Evolutionary conservation across 1,140 invertebrate genomes (phyloP), one percentile per base, ranked within the genome.

Genomic region (Ostrea edulis): DNA sequence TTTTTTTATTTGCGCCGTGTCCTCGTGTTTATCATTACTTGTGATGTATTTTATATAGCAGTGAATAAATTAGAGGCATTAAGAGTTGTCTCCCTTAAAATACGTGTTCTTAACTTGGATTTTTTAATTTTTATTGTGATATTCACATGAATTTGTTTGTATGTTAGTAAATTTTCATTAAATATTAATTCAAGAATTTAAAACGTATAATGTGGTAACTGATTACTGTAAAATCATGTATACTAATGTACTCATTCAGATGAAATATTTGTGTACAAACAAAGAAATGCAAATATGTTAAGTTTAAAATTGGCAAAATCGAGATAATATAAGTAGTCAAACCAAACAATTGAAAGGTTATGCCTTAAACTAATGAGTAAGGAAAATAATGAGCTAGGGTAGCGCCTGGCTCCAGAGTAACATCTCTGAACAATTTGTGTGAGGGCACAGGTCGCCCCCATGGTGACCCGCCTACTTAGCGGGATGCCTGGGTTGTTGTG

Each of bases 291-390:
- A 44, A 44, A 44, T 44, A 1, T 5, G 1, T 1, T 44, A 44
- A 44, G 35, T 44, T 44, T 44, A 5, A 44, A 44, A 44, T 44
- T 5, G 35, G 5, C 35, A 44, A 44, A 44, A 44, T 44, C 5
- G 35, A 44, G 35, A 5, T 44, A 44, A 1, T 44, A 44, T 44
- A 44, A 44, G n/a, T n/a, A n/a, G n/a, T n/a, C n/a, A n/a, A n/a
- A n/a, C n/a, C n/a, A n/a, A n/a, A n/a, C n/a, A n/a, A n/a, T n/a
- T n/a, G 35, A 44, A 35, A 12, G 68, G 35, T 77, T 14, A 92
- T 93, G 93, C 93, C 93, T 93, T 93, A 93, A 93, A 93, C 93
- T 93, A 93, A 93, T 93, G 93, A 93, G 93, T 93, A 93, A 93
- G 93, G 93, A 93, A 93, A 93, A 93, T 93, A 93, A 93, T 90